phyloP scores from a whole-genome alignment of 2,888 invertebrate species.

The Scaptomyza flava region DNA sequence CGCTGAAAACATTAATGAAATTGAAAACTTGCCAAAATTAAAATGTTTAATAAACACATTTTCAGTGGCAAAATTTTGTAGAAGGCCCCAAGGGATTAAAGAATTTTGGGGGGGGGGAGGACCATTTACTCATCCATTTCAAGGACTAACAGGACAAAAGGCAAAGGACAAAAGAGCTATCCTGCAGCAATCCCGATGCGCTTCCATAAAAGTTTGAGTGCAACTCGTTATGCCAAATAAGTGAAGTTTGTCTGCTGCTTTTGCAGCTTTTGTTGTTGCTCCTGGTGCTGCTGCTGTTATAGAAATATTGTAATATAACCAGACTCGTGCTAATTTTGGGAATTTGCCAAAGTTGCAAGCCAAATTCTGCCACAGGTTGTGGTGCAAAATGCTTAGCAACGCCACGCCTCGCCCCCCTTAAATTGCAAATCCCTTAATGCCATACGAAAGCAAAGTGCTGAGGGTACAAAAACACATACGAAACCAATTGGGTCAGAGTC shows the following conservation, averaged over 20 bases:
- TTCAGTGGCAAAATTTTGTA: conserved; percentile 35
- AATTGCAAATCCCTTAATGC: conserved; percentile 58
- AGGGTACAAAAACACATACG: conserved; percentile 15
- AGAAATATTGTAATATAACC: conserved; percentile 48
- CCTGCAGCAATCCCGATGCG: conserved; percentile 30
- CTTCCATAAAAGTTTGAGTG: conserved; percentile 64
- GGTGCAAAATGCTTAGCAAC: conserved; percentile 34
- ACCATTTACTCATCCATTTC: conserved; percentile 24
- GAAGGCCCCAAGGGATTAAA: background rate
- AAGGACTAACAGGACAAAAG: conserved; percentile 7
- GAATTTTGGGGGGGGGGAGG: background rate
- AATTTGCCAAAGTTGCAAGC: conserved; percentile 51
- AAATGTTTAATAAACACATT: conserved; percentile 73
- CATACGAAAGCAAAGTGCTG: conserved; percentile 19
- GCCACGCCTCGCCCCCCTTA: conserved; percentile 13
- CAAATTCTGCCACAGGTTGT: conserved; percentile 50
- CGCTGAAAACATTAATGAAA: conserved; percentile 68
- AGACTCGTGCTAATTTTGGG: conserved; percentile 58
- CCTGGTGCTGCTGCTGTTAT: conserved; percentile 34
- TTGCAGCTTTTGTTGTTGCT: conserved; percentile 19
- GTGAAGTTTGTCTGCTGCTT: conserved; percentile 48
- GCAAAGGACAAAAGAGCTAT: background rate
- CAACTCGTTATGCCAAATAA: conserved; percentile 70
- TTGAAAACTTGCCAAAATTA: conserved; percentile 75
- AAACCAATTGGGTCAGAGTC: conserved; percentile 17